Base-by-base conservation (phyloP, 2,888 invertebrate species). In the Resseliella maxima region DNA sequence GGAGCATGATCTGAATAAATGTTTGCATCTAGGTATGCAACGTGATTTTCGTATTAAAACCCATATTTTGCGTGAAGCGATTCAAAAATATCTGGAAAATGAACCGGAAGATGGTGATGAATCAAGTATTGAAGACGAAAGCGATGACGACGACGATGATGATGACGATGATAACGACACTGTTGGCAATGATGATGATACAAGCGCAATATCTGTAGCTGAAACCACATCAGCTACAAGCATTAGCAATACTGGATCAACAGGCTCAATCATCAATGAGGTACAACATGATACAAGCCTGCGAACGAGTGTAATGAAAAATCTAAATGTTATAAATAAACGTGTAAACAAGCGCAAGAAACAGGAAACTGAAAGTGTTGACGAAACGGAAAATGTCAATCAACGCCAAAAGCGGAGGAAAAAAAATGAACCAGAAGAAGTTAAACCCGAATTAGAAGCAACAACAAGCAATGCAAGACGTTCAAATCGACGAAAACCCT, bases 41-140 rank as follows among this genome's bases (percentile, higher is more conserved):
- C 91, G 94, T 87, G 94, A 94, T 90, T 94, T 94, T 88, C 92
- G 93, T 87, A 92, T 94, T 41, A 92, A 92, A 88, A 91, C 92
- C 2, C 89, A 91, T 0, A 91, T 92, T 88, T 88, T 94, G 15
- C 91, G 91, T 86, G 92, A 93, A 87, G 92, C 92, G 36, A 91
- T 94, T 85, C 92, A 93, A 86, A 90, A 90, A n/a, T 89, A 89
- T 1, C 83, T 36, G 54, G 87, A 87, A 72, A 87, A 88, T 85
- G 88, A 72, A n/a, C 10, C 83, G n/a, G 2, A 3, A 1, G 24
- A 46, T 18, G 85, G 10, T 0, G 38, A 45, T 46, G 45, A 45
- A 6, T 1, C 3, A 27, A 45, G 18, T 8, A 10, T 6, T 3
- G 46, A 64, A 1, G 72, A 45, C 35, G 41, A 46, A 45, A 21